These are phyloP conservation scores for Caenorhabditis becei DNA, from an alignment of 2,888 invertebrate species.

Conservation along the genomic window DNA sequence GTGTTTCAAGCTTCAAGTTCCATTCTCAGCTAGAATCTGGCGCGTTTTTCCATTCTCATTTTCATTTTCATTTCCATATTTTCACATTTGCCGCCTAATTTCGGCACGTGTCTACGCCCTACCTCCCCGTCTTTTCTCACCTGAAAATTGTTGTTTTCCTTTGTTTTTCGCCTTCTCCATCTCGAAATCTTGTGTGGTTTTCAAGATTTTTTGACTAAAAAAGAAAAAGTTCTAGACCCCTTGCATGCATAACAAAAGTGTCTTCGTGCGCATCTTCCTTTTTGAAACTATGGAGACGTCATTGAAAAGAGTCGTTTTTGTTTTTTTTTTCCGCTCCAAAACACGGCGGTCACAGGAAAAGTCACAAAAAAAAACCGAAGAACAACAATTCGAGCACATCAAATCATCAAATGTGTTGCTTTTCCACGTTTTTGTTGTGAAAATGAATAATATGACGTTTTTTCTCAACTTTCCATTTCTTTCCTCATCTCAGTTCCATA, in stretches of 20 bases:
- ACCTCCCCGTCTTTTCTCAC: not conserved
- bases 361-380: not conserved
- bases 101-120: not conserved
- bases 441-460: not conserved
- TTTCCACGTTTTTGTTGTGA: not conserved
- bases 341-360: conserved; percentile 36
- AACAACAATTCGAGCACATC: conserved; percentile 3
- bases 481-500: too few species aligned
- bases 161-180: not conserved
- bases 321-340: not conserved
- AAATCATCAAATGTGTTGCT: too few species aligned
- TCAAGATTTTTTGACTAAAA: not conserved
- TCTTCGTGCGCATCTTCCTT: not conserved
- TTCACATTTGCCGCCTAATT: not conserved
- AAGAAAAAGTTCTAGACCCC: not conserved
- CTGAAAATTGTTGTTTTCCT: conserved; percentile 3
- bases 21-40: too few species aligned
- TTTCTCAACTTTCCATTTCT: too few species aligned
- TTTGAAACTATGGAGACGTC: conserved; percentile 4
- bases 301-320: not conserved
- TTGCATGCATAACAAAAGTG: too few species aligned
- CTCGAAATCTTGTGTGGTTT: not conserved
- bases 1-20: not conserved
- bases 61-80: too few species aligned
- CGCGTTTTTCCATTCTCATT: not conserved